These are phyloP conservation scores for Desoria tigrina DNA, from an alignment of 2,888 invertebrate genomes.

Conservation along the genomic window DNA sequence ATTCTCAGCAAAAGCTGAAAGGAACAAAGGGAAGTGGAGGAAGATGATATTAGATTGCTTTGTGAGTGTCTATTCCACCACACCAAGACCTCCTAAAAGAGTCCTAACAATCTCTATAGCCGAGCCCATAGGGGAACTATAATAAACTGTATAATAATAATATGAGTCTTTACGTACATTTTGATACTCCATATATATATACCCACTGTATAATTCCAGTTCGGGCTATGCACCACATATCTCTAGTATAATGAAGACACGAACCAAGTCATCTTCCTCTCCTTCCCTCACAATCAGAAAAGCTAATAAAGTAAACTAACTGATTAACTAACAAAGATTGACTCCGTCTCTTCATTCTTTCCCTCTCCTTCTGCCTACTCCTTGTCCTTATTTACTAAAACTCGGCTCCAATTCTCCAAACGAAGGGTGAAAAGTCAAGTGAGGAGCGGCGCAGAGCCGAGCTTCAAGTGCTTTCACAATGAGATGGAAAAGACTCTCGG, in stretches of 20 bases:
- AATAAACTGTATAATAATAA: too few species aligned
- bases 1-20: background rate
- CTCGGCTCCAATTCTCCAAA: background rate
- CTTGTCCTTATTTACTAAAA: slow-evolving; percentile 17
- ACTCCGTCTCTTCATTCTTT: slow-evolving; percentile 20
- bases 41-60: slow-evolving; percentile 10
- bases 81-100: too few species aligned
- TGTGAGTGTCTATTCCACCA: background rate
- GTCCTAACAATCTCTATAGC: too few species aligned
- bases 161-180: too few species aligned
- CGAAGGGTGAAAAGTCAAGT: slow-evolving; percentile 6
- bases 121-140: too few species aligned
- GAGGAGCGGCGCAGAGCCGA: background rate
- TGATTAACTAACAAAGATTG: slow-evolving; percentile 30
- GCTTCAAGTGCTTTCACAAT: background rate
- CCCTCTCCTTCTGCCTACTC: slow-evolving; percentile 14
- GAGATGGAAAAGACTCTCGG: slow-evolving; percentile 5
- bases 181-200: too few species aligned
- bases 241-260: background rate
- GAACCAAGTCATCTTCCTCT: slow-evolving; percentile 1
- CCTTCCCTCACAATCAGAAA: background rate
- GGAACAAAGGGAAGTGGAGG: slow-evolving; percentile 1
- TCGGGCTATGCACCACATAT: too few species aligned
- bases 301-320: slow-evolving; percentile 24
- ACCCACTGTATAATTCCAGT: too few species aligned